A percentile compares a stretch with the other conserved stretches of the same genome.
Conservation (phyloP, 2,888 invertebrate species). For the Aquatica leii region DNA sequence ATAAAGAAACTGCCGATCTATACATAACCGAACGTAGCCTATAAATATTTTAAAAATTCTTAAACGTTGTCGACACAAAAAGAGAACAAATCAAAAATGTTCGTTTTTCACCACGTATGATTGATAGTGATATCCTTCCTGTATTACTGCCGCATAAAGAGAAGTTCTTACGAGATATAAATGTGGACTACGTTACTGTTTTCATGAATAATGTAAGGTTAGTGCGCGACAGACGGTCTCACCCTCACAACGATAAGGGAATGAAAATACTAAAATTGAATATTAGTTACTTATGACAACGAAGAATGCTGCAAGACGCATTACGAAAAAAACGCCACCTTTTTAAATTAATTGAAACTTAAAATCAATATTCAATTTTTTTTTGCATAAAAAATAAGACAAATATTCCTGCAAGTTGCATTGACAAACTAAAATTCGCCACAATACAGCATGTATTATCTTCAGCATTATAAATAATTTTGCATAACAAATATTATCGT, state of each 20-base stretch:
- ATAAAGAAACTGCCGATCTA: constrained; percentile 3
- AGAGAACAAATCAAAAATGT: constrained; percentile 30
- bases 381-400: too few species aligned
- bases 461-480: too few species aligned
- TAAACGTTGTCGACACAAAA: constrained; percentile 4
- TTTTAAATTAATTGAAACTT: too few species aligned
- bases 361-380: too few species aligned
- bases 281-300: constrained; percentile 56
- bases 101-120: constrained; percentile 40
- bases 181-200: constrained; percentile 55
- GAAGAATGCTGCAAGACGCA: constrained; percentile 21
- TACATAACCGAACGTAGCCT: neutral
- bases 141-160: constrained; percentile 40
- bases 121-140: constrained; percentile 52
- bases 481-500: too few species aligned
- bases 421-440: too few species aligned
- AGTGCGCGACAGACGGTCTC: constrained; percentile 56
- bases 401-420: too few species aligned
- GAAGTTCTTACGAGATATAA: constrained; percentile 56
- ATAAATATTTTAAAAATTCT: constrained; percentile 6
- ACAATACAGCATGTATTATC: too few species aligned
- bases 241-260: constrained; percentile 49
- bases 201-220: constrained; percentile 62
- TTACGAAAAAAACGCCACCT: neutral
- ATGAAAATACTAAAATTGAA: constrained; percentile 59